Evolutionary conservation across 2,113 vertebrate species (phyloP), one percentile per base, ranked within the genome.

Genomic region (Copsychus sechellarum): DNA sequence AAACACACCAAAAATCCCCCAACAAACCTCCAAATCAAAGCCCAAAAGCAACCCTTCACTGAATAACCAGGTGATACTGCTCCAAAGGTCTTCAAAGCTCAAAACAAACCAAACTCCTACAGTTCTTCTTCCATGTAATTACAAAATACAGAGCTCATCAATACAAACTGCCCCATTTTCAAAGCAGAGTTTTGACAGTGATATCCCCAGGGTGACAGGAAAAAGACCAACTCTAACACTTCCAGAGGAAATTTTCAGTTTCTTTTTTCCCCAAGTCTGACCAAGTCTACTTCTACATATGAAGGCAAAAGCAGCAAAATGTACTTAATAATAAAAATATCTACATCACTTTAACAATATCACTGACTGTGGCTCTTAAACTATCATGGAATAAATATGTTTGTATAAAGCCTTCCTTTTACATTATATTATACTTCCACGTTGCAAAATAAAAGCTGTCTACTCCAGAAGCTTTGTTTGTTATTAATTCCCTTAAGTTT

Each of bases 401-500:
- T 87, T 85, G 21, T 26, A 84, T 38, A 76, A 86, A 92, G 29
- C 24, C 19, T 87, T 89, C 65, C 14, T 73, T 81, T 71, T 78
- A 70, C 6, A 70, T 60, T 65, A 73, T 20, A 62, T 61, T 82
- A 72, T 5, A 80, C 14, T 73, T 42, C 13, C 26, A 88, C 82
- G 42, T 19, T 56, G 24, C 26, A 92, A 95, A 96, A 93, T 65
- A 88, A 95, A 94, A 91, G 25, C 73, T 88, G 38, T 45, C 78
- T 94, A 74, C 50, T 90, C 78, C 58, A 91, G 58, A 71, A 95
- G 81, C 71, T 85, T 96, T 92, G 84, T 90, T 95, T 95, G 78
- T 90, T 94, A 93, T 88, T 88, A 92, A 95, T 91, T 95, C 96
- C 90, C 89, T 70, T 53, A 96, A 79, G 86, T 91, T 92, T 40